A percentile compares a stretch with the other conserved stretches of the same genome.
Conservation (phyloP, 2,888 invertebrate species). For the Yponomeuta malinellus region DNA sequence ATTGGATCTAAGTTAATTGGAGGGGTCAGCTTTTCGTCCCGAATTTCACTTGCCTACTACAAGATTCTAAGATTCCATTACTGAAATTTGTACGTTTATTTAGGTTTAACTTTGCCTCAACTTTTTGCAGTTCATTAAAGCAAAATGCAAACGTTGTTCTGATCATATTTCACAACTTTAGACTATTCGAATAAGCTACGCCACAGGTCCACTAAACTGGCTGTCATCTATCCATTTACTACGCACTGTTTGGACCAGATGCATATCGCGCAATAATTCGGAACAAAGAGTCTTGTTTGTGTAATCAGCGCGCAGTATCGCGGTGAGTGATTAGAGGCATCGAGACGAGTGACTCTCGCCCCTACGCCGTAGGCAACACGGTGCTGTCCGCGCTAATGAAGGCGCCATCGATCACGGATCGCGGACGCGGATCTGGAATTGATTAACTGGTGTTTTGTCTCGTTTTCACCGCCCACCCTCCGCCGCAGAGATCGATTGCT, state of each 20-base stretch:
- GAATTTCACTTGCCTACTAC: too few species aligned
- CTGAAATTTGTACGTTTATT: too few species aligned
- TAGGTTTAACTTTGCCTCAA: too few species aligned
- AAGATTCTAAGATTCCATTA: too few species aligned
- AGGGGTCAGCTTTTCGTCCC: too few species aligned
- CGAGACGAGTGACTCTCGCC: not conserved
- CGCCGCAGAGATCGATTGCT: not conserved
- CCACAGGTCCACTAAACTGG: not conserved
- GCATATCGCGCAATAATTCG: not conserved
- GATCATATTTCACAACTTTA: not conserved
- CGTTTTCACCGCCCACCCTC: slow-evolving; percentile 16
- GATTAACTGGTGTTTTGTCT: slow-evolving; percentile 22
- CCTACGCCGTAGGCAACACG: not conserved
- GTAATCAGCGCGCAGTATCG: not conserved
- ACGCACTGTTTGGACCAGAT: not conserved
- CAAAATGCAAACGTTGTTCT: not conserved
- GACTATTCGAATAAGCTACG: not conserved
- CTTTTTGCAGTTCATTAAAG: too few species aligned
- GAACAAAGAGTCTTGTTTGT: not conserved
- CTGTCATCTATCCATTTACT: not conserved
- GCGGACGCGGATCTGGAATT: slow-evolving; percentile 19
- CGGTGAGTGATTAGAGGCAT: not conserved
- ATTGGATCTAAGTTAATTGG: too few species aligned
- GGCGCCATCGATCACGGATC: slow-evolving; percentile 20
- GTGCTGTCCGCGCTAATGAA: slow-evolving; percentile 19